Evolutionary conservation across 2,113 vertebrate genomes (phyloP).

Genomic region (Nannobrachium achirus): DNA sequence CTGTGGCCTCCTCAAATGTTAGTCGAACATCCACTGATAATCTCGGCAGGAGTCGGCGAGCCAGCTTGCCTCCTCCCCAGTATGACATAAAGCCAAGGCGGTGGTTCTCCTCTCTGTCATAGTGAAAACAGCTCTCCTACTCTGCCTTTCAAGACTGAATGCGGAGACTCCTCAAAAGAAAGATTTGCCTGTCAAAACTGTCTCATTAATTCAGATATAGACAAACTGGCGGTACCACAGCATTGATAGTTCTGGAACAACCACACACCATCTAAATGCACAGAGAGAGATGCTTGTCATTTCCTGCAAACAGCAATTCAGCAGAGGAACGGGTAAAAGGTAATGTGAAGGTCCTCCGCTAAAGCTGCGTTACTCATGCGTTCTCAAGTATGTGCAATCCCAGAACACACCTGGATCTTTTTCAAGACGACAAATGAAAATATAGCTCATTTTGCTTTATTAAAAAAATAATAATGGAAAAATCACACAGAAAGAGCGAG

Average conservation of each 20-base stretch:
- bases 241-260: slow-evolving; percentile 25
- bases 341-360: slow-evolving; percentile 5
- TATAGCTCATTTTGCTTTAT: slow-evolving; percentile 48
- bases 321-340: slow-evolving; percentile 9
- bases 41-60: slow-evolving; percentile 27
- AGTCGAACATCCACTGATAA: slow-evolving; percentile 52
- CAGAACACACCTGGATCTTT: slow-evolving; percentile 32
- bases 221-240: slow-evolving; percentile 27
- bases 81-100: slow-evolving; percentile 41
- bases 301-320: slow-evolving; percentile 8
- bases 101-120: slow-evolving; percentile 28
- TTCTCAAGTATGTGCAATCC: background rate
- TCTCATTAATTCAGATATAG: slow-evolving; percentile 28
- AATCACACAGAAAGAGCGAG: slow-evolving; percentile 58
- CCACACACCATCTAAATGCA: slow-evolving; percentile 16
- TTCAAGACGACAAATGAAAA: slow-evolving; percentile 48
- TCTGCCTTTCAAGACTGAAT: slow-evolving; percentile 32
- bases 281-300: background rate
- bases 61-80: slow-evolving; percentile 18
- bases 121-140: slow-evolving; percentile 34
- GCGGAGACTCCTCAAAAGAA: slow-evolving; percentile 41
- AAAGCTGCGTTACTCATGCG: slow-evolving; percentile 13
- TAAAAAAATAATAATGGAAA: slow-evolving; percentile 4
- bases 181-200: slow-evolving; percentile 59
- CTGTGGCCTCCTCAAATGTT: slow-evolving; percentile 51